Evolutionary conservation across 2,888 invertebrate genomes (phyloP).

Genomic region (Candidula unifasciata): DNA sequence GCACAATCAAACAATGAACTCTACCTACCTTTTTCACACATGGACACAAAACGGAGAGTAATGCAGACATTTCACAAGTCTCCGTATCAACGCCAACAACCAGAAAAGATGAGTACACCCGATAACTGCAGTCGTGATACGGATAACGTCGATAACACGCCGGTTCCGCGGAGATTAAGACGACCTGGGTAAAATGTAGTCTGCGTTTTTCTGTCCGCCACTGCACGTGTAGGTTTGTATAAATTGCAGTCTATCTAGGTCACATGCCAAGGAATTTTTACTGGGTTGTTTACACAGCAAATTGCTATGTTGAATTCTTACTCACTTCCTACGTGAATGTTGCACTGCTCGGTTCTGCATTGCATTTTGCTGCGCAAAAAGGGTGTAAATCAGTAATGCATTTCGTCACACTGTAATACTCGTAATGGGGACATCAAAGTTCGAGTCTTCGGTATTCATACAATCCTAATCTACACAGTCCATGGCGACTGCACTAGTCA

Average conservation of each 20-base stretch:
- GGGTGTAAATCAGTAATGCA: no score
- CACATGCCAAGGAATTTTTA: background rate
- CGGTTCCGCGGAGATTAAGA: background rate
- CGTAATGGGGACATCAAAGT: no score
- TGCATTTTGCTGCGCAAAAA: no score
- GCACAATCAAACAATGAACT: background rate
- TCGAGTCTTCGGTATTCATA: no score
- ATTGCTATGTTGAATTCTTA: background rate
- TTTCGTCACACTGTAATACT: no score
- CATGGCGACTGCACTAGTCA: no score
- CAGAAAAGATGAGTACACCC: no score
- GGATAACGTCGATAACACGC: background rate
- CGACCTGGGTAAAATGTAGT: background rate
- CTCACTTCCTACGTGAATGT: background rate
- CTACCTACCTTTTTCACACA: background rate
- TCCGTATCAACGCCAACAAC: background rate
- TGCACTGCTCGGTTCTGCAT: background rate
- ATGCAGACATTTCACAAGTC: background rate
- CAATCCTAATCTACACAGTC: no score
- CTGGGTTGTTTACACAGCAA: background rate
- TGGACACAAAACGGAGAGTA: constrained; percentile 3
- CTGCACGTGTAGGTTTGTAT: background rate
- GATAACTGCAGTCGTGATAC: background rate
- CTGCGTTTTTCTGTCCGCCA: background rate
- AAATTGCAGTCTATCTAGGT: constrained; percentile 19